phyloP scores from a whole-genome alignment of 1,140 invertebrate genomes.

The Argopecten irradians region DNA sequence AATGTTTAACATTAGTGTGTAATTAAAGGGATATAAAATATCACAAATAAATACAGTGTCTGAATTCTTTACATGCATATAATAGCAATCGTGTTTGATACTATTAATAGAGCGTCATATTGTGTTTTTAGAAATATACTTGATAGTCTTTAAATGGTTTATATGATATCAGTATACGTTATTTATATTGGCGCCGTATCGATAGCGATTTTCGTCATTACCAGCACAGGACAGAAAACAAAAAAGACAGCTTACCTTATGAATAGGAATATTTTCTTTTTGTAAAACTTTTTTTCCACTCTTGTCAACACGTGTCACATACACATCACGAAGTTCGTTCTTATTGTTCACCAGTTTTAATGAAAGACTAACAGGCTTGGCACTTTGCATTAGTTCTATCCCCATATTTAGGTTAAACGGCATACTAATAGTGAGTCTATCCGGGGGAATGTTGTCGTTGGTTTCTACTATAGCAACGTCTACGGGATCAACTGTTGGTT shows the following conservation, averaged over 20 bases:
- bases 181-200: no score
- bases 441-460: not conserved
- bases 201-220: no score
- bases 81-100: no score
- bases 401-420: not conserved
- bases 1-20: not conserved
- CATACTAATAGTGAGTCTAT: not conserved
- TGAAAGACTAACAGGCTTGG: not conserved
- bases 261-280: not conserved
- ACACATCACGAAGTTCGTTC: conserved; percentile 2
- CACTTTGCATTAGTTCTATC: not conserved
- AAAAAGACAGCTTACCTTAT: conserved; percentile 7
- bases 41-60: not conserved
- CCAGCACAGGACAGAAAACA: no score
- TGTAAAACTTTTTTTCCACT: not conserved
- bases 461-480: not conserved
- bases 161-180: no score
- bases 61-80: no score
- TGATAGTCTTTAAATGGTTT: no score
- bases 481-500: not conserved
- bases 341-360: not conserved
- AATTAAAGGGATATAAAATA: not conserved
- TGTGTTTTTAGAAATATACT: no score
- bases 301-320: not conserved
- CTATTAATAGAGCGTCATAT: no score